phyloP scores from a whole-genome alignment of 1,140 invertebrate genomes.

The Orchestia grillus region DNA sequence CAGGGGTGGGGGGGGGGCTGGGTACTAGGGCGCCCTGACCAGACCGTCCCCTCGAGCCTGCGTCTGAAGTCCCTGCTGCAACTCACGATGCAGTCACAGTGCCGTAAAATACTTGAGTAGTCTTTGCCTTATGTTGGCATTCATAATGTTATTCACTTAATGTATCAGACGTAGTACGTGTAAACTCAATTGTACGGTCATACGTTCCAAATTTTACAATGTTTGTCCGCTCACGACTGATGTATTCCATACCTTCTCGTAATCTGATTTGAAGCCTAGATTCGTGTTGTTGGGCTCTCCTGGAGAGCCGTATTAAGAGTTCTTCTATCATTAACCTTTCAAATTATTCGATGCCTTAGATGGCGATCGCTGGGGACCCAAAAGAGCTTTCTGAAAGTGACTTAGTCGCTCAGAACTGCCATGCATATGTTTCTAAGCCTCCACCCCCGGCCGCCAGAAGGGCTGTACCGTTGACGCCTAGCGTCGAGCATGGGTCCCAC shows the following conservation, averaged over 20 bases:
- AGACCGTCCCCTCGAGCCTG: not conserved
- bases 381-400: slow-evolving; percentile 28
- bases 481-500: not conserved
- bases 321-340: slow-evolving; percentile 9
- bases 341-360: not conserved
- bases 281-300: not conserved
- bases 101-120: not conserved
- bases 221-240: not conserved
- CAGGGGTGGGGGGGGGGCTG: too few species aligned
- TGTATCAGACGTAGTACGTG: not conserved
- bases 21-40: not conserved
- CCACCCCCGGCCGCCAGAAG: not conserved
- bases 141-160: not conserved
- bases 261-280: not conserved
- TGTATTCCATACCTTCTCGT: not conserved
- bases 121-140: not conserved
- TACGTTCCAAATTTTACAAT: not conserved
- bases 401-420: not conserved
- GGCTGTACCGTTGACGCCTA: slow-evolving; percentile 36
- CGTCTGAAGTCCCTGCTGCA: not conserved
- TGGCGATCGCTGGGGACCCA: not conserved
- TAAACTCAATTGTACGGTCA: not conserved
- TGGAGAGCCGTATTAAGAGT: not conserved
- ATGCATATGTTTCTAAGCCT: not conserved
- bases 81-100: not conserved